Base-by-base conservation (phyloP, 1,140 invertebrate species). In the Dufourea novaeangliae region DNA sequence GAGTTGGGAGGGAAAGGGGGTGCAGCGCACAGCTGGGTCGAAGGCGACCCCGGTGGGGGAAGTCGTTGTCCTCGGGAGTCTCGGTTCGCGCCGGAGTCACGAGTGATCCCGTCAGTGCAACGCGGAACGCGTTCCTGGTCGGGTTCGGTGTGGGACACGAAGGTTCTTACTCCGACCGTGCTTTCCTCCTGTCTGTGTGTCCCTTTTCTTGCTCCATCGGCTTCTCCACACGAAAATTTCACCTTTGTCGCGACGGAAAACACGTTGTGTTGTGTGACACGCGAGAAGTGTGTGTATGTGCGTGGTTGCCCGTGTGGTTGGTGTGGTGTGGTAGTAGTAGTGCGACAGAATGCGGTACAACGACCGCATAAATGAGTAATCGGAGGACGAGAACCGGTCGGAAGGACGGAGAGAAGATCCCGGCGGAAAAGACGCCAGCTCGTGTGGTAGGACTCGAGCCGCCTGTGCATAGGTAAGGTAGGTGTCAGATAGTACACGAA, bases 1-100 rank as follows among this genome's bases (percentile, higher is more conserved):
- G 54, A 46, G 56, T 37, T 59, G 56, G 64, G 63, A 67, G 64
- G 54, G 70, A 64, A 14, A 50, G 46, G 20, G 46, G 50, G 63
- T 57, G 74, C 22, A 54, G 44, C 73, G 44, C 73, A 84, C 79
- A 79, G 73, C 74, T 83, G 79, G 78, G 76, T 76, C 77, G 82
- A 81, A 84, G 44, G 52, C 62, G 61, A 27, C 10, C 5, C 25
- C 20, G 70, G 81, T 81, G 44, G 79, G 77, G 69, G 82, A 74
- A 78, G 73, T 85, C 84, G 84, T 82, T 85, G 84, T 84, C 84
- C 84, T 85, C 84, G 84, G 74, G 46, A 85, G 83, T 73, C 57
- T 83, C 72, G 59, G 81, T 73, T 68, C 66, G 73, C 76, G 64
- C 72, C n/a, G n/a, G 78, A 77, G 54, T 63, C 71, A 56, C 73